Evolutionary conservation across 2,888 invertebrate species (phyloP).

Genomic region (Chalcis sispes): DNA sequence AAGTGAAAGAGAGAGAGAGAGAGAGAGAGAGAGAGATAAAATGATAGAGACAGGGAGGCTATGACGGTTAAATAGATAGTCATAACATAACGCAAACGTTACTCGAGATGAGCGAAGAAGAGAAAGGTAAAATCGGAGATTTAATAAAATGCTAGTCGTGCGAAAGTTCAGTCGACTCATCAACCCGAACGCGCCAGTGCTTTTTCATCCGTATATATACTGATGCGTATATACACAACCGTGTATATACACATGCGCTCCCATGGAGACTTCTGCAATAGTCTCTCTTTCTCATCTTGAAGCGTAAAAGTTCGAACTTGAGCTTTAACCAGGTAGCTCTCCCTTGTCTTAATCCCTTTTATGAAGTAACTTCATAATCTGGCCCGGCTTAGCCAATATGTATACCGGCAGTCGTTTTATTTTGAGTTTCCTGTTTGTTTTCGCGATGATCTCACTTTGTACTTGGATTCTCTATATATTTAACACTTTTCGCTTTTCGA

Average conservation of each 20-base stretch:
- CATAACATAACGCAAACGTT: neutral
- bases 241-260: no score
- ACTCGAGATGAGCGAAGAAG: neutral
- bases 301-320: constrained; percentile 46
- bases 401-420: constrained; percentile 40
- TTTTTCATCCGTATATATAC: no score
- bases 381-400: constrained; percentile 35
- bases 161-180: constrained; percentile 48
- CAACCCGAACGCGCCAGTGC: constrained; percentile 22
- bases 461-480: no score
- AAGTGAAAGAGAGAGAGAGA: neutral
- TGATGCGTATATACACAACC: no score
- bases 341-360: constrained; percentile 51
- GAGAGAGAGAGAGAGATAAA: neutral
- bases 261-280: no score
- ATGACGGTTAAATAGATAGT: neutral
- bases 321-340: constrained; percentile 45
- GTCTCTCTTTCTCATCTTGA: constrained; percentile 18
- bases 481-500: no score
- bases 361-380: constrained; percentile 51
- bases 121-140: no score
- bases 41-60: neutral
- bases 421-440: constrained; percentile 44
- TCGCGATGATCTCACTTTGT: constrained; percentile 43
- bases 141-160: constrained; percentile 51